Base-by-base conservation (phyloP, 2,888 invertebrate genomes). In the Lathronympha strigana region DNA sequence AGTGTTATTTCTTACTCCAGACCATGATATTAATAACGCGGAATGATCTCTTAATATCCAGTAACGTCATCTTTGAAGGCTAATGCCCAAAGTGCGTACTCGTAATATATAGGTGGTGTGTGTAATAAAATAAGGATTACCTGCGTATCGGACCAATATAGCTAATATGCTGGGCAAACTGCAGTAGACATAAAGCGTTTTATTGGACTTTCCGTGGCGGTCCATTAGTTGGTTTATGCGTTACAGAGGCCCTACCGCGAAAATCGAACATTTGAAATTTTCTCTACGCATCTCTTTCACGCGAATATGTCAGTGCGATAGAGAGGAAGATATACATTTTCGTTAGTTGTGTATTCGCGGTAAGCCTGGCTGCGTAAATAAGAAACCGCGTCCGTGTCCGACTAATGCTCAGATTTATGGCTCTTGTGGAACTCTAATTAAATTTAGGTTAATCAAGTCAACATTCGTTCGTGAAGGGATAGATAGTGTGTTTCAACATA, bases 151-250 rank as follows among this genome's bases (percentile, higher is more conserved):
- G 66, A 66, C 68, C 71, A 74, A 77, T 80, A 78, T 77, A 70
- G 67, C 69, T 80, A 79, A 82, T 79, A 79, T 77, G 64, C 69
- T 71, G 69, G 75, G 72, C 74, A 69, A n/a, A 75, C 68, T 80
- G 77, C 76, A 81, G 69, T 68, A 69, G 72, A 76, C 77, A 77
- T 86, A 80, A 83, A 83, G 76, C 69, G 73, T 81, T 85, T 86
- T 83, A 87, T 83, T 79, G 77, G 74, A 73, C 79, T 84, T 80
- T 47, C 78, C 78, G 76, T 76, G 74, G 69, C 71, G 71, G 74
- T 69, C 78, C 73, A 77, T 82, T 79, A 76, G 76, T 73, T 61
- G 69, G 68, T 74, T 73, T 74, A 71, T 28, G 47, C 49, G 50
- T 36, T 43, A 36, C 19, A 19, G 28, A n/a, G n/a, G n/a, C n/a